Conservation (phyloP, 2,888 invertebrate species). For the Acrocyrtus sp. region DNA sequence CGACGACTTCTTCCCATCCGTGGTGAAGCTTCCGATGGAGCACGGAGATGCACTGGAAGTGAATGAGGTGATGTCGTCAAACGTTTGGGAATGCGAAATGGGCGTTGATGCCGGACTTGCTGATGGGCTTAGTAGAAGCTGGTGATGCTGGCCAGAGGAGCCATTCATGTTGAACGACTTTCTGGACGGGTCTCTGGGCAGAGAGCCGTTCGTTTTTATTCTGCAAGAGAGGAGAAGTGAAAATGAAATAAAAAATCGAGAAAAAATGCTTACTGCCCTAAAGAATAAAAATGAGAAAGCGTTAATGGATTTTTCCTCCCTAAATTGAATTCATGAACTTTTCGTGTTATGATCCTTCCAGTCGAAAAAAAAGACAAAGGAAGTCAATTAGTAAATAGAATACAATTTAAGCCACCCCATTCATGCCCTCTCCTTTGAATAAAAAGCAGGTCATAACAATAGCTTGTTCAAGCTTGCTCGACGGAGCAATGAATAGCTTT, state of each 20-base stretch:
- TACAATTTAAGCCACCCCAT: no score
- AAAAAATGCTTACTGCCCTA: neutral
- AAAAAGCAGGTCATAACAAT: no score
- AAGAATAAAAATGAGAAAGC: neutral
- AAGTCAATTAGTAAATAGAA: no score
- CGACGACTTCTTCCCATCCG: conserved; percentile 37
- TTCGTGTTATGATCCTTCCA: no score
- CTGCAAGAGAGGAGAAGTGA: conserved; percentile 70
- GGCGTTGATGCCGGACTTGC: conserved; percentile 19
- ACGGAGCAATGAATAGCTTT: no score
- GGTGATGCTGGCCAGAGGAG: conserved; percentile 3
- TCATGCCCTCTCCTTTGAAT: no score
- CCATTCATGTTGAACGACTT: conserved; percentile 52
- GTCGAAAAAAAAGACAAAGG: no score
- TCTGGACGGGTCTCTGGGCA: conserved; percentile 75
- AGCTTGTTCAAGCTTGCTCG: no score
- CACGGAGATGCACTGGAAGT: conserved; percentile 35
- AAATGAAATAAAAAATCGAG: conserved; percentile 46
- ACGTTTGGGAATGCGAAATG: conserved; percentile 14
- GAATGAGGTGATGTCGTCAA: conserved; percentile 23
- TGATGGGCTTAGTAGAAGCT: conserved; percentile 12
- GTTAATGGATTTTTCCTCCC: no score
- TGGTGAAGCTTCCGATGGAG: conserved; percentile 22
- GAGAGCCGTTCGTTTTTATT: conserved; percentile 90
- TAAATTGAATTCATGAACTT: no score